Evolutionary conservation across 1,140 invertebrate genomes (phyloP), one percentile per base, ranked within the genome.

Genomic region (Pygmarrhopalites habei): DNA sequence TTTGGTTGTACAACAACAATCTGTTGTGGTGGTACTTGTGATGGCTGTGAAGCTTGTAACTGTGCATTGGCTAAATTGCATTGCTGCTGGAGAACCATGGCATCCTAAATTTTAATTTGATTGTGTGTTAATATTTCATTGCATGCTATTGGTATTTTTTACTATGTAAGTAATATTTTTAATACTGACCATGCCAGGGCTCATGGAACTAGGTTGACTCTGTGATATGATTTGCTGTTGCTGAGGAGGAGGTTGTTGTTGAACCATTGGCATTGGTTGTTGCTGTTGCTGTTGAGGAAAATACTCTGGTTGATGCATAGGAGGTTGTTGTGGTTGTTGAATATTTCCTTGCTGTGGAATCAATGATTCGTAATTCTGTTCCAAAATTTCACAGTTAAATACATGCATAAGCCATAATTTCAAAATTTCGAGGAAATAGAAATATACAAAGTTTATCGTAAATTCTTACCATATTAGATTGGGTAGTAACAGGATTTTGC

Each of bases 161-260:
- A 1, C 3, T 1, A 26, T 30, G 25, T 2, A 44, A n/a, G n/a
- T n/a, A 58, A 43, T 46, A 58, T 21, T 19, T 32, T 23, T 5
- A 35, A n/a, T n/a, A 46, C 4, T 17, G 52, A 61, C 60, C 60
- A 61, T 53, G 21, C 30, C 46, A 53, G 60, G 51, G 1, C 46
- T 28, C 17, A 60, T 29, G 19, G 47, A 1, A 43, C 28, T 53
- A 14, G 47, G 15, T 55, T 53, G 49, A 39, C 43, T 19, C 35
- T 61, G 60, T 17, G 60, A 35, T 39, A 61, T 61, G 25, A 61
- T 61, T 53, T 61, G 60, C 28, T 61, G n/a, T n/a, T n/a, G 65
- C 47, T 65, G 63, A 14, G 43, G n/a, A n/a, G n/a, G n/a, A n/a
- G n/a, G 58, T 51, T 30, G 60, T n/a, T n/a, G n/a, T n/a, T n/a